A percentile compares a stretch with the other conserved stretches of the same genome.
These are phyloP conservation scores for Encarsia formosa DNA, from an alignment of 2,888 invertebrate genomes.

Conservation along the genomic window DNA sequence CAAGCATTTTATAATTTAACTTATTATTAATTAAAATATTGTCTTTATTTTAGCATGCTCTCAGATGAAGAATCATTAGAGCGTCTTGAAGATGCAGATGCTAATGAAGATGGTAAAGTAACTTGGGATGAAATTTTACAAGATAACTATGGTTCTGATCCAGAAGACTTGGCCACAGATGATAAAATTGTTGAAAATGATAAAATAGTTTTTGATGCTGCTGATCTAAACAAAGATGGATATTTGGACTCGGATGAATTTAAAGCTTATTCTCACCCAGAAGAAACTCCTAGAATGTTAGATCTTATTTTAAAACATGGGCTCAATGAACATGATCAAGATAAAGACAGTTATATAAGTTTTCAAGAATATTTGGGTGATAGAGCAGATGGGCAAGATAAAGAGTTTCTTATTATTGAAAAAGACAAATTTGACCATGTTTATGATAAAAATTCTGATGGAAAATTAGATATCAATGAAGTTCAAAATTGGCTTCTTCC, in stretches of 20 bases:
- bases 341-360: constrained; percentile 79
- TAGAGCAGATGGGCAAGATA: constrained; percentile 63
- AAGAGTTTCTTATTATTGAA: constrained; percentile 68
- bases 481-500: constrained; percentile 87
- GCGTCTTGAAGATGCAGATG: constrained; percentile 80
- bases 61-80: constrained; percentile 85
- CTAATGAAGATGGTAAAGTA: constrained; percentile 73
- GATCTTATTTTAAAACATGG: constrained; percentile 75
- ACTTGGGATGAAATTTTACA: constrained; percentile 84
- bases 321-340: constrained; percentile 77
- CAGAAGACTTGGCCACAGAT: constrained; percentile 53
- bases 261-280: constrained; percentile 86
- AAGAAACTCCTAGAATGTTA: constrained; percentile 86
- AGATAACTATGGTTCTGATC: constrained; percentile 78
- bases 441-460: constrained; percentile 81
- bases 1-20: neutral
- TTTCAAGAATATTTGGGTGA: constrained; percentile 81
- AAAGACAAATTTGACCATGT: constrained; percentile 83
- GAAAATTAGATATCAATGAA: constrained; percentile 72
- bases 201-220: constrained; percentile 77
- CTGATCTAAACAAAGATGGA: constrained; percentile 81
- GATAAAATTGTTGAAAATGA: constrained; percentile 72
- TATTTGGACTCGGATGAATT: constrained; percentile 74
- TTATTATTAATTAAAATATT: constrained; percentile 9
- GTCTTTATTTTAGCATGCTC: constrained; percentile 48